A percentile compares a stretch with the other conserved stretches of the same genome.
Evolutionary conservation across 2,888 invertebrate genomes (phyloP).

Genomic region (Hydraecia micacea): DNA sequence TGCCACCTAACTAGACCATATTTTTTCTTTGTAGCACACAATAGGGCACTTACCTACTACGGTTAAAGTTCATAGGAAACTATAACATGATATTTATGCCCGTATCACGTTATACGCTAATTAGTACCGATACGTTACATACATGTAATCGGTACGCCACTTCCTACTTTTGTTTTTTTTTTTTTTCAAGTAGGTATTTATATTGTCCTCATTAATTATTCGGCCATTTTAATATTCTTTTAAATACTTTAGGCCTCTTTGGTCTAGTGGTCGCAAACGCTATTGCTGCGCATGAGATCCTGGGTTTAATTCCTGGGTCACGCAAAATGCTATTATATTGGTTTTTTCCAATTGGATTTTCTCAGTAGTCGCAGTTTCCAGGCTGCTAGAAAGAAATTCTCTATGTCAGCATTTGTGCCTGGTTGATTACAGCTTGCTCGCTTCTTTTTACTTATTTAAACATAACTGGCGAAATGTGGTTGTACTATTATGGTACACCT

Average conservation of each 20-base stretch:
- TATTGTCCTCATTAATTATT: conserved; percentile 3
- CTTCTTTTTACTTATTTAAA: background rate
- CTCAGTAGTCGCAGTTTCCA: background rate
- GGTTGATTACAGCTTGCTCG: background rate
- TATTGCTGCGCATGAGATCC: background rate
- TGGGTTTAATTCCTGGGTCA: background rate
- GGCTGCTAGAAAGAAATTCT: too few relatives aligned
- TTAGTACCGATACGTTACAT: conserved; percentile 5
- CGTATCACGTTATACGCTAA: conserved; percentile 14
- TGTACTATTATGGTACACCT: background rate
- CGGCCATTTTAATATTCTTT: background rate
- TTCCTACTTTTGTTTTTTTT: conserved; percentile 16
- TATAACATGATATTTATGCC: conserved; percentile 20
- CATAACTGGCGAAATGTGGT: background rate
- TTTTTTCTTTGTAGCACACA: conserved; percentile 58
- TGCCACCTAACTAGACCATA: conserved; percentile 59
- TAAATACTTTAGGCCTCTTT: background rate
- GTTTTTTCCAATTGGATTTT: background rate
- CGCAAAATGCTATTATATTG: background rate
- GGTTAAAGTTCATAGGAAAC: conserved; percentile 51
- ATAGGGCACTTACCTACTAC: conserved; percentile 43
- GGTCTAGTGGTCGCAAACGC: background rate
- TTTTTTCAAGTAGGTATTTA: background rate
- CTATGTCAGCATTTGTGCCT: too few relatives aligned
- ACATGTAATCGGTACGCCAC: conserved; percentile 20